Percentiles rank a stretch among this genome's conserved stretches.
These are phyloP conservation scores for Rotaria sp. DNA, from an alignment of 2,888 invertebrate species.

Conservation along the genomic window DNA sequence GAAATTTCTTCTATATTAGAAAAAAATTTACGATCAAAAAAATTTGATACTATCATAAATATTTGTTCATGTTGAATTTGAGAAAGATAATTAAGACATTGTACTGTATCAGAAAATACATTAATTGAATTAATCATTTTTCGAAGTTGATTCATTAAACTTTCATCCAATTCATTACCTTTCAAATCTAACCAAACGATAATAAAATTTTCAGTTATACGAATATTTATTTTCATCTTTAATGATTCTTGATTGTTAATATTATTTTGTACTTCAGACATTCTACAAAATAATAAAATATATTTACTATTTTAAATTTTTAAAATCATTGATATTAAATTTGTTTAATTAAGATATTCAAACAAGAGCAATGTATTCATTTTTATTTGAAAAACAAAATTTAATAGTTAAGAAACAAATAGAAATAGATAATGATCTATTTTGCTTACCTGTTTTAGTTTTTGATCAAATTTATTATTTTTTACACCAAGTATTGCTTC, in stretches of 20 bases:
- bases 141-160: neutral
- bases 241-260: neutral
- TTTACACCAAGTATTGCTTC: too few species aligned
- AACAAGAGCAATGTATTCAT: too few species aligned
- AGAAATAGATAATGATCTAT: too few species aligned
- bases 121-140: neutral
- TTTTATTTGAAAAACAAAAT: too few species aligned
- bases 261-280: neutral
- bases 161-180: neutral
- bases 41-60: neutral
- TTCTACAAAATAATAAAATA: neutral
- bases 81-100: neutral
- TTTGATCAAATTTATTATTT: too few species aligned
- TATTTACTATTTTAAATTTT: too few species aligned
- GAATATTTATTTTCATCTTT: neutral
- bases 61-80: neutral
- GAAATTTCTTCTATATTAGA: neutral
- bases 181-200: neutral
- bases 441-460: too few species aligned
- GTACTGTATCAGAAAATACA: neutral
- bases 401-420: too few species aligned
- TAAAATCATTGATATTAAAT: too few species aligned
- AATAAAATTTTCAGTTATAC: neutral
- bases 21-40: neutral
- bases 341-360: too few species aligned